Evolutionary conservation across 2,113 vertebrate species (phyloP).

Genomic region (Alaudala cheleensis): DNA sequence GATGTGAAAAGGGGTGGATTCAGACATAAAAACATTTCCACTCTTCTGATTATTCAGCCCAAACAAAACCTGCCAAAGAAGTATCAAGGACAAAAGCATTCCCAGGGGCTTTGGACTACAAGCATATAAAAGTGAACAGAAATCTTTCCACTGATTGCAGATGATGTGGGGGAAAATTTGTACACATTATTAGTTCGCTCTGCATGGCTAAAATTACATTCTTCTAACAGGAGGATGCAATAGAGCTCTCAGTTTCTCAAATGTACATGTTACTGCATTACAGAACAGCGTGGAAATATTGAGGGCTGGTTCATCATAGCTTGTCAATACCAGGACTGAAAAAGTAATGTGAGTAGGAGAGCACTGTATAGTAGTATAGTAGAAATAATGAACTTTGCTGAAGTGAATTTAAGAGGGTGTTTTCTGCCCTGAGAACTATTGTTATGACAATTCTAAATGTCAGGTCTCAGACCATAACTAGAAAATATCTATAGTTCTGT

Average conservation of each 20-base stretch:
- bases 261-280: neutral
- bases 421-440: neutral
- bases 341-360: neutral
- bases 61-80: neutral
- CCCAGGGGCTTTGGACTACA: neutral
- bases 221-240: neutral
- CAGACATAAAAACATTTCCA: neutral
- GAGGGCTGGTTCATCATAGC: neutral
- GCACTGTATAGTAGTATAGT: neutral
- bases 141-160: neutral
- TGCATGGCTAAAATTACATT: neutral
- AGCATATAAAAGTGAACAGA: neutral
- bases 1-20: neutral
- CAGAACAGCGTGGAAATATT: neutral
- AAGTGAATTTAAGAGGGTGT: neutral
- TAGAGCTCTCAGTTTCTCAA: neutral
- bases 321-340: neutral
- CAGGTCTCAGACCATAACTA: neutral
- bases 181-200: neutral
- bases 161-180: neutral
- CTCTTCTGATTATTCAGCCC: neutral
- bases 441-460: neutral
- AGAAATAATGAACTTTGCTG: neutral
- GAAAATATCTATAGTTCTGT: neutral
- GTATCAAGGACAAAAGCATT: neutral